A percentile compares a stretch with the other conserved stretches of the same genome.
Evolutionary conservation across 2,797 vertebrate genomes (phyloP).

Genomic region (Acanthurus tractus): DNA sequence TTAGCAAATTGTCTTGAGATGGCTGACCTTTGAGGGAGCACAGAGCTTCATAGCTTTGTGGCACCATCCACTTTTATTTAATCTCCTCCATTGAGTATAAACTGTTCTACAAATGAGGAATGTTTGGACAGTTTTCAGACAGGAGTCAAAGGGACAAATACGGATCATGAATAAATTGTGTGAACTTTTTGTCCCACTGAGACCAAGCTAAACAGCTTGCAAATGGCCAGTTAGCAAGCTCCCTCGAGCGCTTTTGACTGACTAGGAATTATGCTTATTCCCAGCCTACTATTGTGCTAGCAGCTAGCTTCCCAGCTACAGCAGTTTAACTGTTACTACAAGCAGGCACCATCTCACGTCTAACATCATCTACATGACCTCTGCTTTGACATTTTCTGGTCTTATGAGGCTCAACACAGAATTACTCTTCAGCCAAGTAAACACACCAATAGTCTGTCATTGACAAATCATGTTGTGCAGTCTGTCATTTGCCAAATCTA

Average conservation of each 20-base stretch:
- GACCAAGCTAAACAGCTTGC: background rate
- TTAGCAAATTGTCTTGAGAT: background rate
- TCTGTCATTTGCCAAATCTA: constrained; percentile 3
- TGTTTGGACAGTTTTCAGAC: background rate
- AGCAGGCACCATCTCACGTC: background rate
- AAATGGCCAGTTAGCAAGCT: background rate
- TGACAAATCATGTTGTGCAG: constrained; percentile 20
- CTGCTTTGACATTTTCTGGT: background rate
- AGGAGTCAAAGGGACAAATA: background rate
- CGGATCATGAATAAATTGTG: background rate
- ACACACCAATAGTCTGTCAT: background rate
- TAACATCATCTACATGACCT: background rate
- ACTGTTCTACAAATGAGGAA: too few relatives aligned
- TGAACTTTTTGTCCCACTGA: background rate
- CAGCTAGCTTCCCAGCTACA: background rate
- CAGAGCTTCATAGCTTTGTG: too few relatives aligned
- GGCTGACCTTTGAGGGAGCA: background rate
- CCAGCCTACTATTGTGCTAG: background rate
- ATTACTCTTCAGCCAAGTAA: background rate
- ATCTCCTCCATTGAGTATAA: too few relatives aligned
- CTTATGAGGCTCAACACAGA: background rate
- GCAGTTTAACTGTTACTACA: background rate
- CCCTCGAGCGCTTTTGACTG: background rate
- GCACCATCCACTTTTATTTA: too few relatives aligned
- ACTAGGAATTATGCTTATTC: background rate